Base-by-base conservation (phyloP, 2,113 vertebrate genomes). In the Nansenia antarctica region DNA sequence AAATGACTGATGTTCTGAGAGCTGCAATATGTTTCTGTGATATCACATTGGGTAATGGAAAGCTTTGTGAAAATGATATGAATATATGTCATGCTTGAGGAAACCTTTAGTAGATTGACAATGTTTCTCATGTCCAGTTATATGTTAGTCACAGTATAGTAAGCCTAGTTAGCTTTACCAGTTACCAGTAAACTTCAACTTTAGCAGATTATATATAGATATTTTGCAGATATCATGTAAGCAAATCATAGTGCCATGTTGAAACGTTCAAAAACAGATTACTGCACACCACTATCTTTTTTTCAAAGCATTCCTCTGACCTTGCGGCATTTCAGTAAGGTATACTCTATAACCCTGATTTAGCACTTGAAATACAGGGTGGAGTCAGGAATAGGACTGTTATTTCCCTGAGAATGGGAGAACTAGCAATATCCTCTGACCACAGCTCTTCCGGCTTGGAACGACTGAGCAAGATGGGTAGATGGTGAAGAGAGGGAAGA, bases 361-460 rank as follows among this genome's bases (percentile, higher is more conserved):
- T 76, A 63, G 79, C 42, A n/a, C 49, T 67, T 62, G 60, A 62
- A 70, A 55, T 55, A 32, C 2, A 2, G 57, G 69, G 59, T 72
- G 57, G 60, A 68, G 65, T 30, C 2, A 47, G 66, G 67, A 70
- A 65, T 68, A 64, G 67, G 5, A 65, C 67, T 54, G 64, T 64
- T 62, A 72, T 75, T 79, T 64, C 55, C 61, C 76, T 70, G 2
- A 12, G 55, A 78, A 72, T 53, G 70, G 68, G 67, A 61, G 58
- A 71, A 57, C n/a, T 6, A 45, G 59, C 32, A 60, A 27, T 42
- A 39, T 54, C 70, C 64, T 69, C 34, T 49, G 49, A 75, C 78
- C 70, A 32, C 74, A 71, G 15, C 53, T 11, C 15, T 66, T 63
- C 32, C 53, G 31, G 61, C 49, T 70, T 59, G 37, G 55, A 73